Percentiles rank a stretch among this genome's conserved stretches.
Evolutionary conservation across 2,113 vertebrate genomes (phyloP).

Genomic region (Axis porcinus): DNA sequence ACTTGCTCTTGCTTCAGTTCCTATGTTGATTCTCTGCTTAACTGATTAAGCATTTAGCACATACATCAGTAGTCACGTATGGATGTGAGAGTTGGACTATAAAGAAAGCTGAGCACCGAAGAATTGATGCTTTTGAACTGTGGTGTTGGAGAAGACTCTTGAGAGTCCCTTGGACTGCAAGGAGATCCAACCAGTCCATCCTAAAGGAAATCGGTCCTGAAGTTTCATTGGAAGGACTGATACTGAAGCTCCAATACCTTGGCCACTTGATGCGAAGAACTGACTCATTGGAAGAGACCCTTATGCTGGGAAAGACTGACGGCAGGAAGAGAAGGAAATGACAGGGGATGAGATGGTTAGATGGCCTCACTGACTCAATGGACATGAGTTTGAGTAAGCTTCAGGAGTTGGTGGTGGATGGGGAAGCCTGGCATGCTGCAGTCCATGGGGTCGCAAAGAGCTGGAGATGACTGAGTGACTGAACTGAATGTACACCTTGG

Average conservation of each 20-base stretch:
- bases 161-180: neutral
- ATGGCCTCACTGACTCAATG: neutral
- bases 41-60: neutral
- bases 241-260: neutral
- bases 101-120: neutral
- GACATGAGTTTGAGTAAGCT: neutral
- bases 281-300: neutral
- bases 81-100: neutral
- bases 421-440: neutral
- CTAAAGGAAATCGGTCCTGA: neutral
- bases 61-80: neutral
- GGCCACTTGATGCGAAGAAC: neutral
- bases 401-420: neutral
- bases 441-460: neutral
- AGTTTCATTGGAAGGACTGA: neutral
- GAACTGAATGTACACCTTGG: neutral
- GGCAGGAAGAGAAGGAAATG: neutral
- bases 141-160: neutral
- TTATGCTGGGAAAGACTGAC: neutral
- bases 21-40: neutral
- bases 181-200: neutral
- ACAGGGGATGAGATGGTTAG: neutral
- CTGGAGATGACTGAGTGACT: neutral
- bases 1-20: neutral
- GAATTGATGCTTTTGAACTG: neutral